These are phyloP conservation scores for Botrylloides violaceus DNA, from an alignment of 23 tunicate species.

Conservation along the genomic window DNA sequence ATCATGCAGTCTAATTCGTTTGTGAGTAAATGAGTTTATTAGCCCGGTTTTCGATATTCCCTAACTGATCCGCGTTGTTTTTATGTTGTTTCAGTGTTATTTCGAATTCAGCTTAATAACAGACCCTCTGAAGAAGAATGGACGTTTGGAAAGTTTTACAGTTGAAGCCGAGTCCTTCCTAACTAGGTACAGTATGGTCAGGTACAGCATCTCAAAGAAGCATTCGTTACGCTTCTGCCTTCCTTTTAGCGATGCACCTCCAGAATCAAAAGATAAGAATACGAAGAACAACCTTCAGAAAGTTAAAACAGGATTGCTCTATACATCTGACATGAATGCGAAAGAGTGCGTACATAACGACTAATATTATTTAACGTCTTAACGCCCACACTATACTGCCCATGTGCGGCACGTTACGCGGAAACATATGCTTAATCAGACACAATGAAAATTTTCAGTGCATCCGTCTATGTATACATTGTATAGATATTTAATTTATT, in stretches of 20 bases:
- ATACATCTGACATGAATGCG: background rate
- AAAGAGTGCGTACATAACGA: background rate
- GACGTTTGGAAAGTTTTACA: constrained; percentile 5
- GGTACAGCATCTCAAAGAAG: no score
- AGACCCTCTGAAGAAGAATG: constrained; percentile 21
- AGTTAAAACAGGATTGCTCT: background rate
- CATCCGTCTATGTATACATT: no score
- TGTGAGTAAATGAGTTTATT: background rate
- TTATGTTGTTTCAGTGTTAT: constrained; percentile 36
- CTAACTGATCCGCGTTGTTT: background rate
- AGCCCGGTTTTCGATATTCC: background rate
- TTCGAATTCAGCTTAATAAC: constrained; percentile 46
- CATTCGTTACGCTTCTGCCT: no score
- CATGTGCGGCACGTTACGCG: no score
- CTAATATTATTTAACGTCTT: no score
- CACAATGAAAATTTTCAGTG: no score
- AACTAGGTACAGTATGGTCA: no score
- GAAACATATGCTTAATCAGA: no score
- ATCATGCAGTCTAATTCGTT: constrained; percentile 20
- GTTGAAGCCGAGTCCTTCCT: constrained; percentile 26
- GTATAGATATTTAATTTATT: no score
- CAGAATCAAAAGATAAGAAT: background rate
- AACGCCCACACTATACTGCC: no score
- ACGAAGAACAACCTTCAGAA: background rate
- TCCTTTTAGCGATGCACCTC: no score